Evolutionary conservation across 35 echinoderm and acorn worm genomes (phyloP).

Genomic region (Anneissia japonica): DNA sequence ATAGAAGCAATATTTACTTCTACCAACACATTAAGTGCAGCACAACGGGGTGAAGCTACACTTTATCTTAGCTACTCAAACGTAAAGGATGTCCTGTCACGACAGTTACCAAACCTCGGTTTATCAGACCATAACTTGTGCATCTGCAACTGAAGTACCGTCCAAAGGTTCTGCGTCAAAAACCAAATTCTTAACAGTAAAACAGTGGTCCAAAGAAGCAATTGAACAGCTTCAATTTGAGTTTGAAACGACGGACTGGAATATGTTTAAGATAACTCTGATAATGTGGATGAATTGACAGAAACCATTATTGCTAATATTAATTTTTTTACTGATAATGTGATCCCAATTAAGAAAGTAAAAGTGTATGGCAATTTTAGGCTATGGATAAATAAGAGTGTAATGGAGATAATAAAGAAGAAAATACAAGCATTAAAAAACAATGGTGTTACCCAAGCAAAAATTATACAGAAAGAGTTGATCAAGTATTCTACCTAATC

Average conservation of each 20-base stretch:
- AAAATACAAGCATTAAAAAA: constrained; percentile 34
- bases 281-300: constrained; percentile 18
- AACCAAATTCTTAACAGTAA: constrained; percentile 1
- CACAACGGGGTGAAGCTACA: not conserved
- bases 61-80: constrained; percentile 33
- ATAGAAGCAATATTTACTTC: not conserved
- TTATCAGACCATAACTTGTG: constrained; percentile 35
- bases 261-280: constrained; percentile 8
- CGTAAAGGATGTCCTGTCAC: not conserved
- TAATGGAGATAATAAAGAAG: constrained; percentile 45
- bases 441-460: constrained; percentile 13
- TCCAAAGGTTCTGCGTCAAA: constrained; percentile 24
- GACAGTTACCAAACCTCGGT: constrained; percentile 9
- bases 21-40: constrained; percentile 25
- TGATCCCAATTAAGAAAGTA: constrained; percentile 24
- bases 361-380: constrained; percentile 44
- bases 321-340: constrained; percentile 34
- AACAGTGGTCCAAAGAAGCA: constrained; percentile 5
- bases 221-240: too few species aligned
- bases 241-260: constrained; percentile 30
- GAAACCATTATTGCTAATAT: constrained; percentile 8
- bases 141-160: constrained; percentile 23
- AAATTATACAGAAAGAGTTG: constrained; percentile 31
- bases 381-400: constrained; percentile 38
- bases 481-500: too few species aligned